phyloP scores from a whole-genome alignment of 2,888 invertebrate genomes.

The Crematogaster levior region DNA sequence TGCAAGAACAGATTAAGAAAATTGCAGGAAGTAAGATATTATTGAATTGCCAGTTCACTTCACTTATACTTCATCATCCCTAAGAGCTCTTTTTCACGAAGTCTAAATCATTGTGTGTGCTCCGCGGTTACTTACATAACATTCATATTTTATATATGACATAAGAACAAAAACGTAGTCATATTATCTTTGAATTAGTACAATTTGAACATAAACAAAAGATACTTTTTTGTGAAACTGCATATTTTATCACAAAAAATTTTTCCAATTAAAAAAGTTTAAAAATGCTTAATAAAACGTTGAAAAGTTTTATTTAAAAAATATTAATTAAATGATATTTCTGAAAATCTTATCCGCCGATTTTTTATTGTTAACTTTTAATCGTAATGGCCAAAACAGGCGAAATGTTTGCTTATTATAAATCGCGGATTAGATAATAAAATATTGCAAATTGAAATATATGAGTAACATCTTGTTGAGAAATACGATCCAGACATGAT shows the following conservation, averaged over 20 bases:
- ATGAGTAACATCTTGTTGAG: not conserved
- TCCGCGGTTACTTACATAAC: not conserved
- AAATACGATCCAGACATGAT: not conserved
- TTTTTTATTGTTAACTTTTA: not conserved
- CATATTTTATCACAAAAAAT: not conserved
- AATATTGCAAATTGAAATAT: not conserved
- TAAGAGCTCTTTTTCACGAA: not conserved
- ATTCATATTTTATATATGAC: not conserved
- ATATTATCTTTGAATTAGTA: not conserved
- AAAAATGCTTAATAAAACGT: not conserved
- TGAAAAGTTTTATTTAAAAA: too few species aligned
- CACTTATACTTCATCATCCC: conserved; percentile 8
- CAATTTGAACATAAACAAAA: not conserved
- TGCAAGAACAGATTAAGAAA: not conserved
- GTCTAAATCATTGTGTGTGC: not conserved
- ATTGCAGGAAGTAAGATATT: conserved; percentile 41
- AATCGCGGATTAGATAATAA: not conserved
- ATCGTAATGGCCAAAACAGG: not conserved
- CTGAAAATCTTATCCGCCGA: not conserved
- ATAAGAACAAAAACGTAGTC: not conserved
- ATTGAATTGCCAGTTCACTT: conserved; percentile 16
- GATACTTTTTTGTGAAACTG: not conserved
- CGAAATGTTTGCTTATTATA: not conserved
- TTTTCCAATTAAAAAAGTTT: not conserved
- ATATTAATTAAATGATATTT: too few species aligned